phyloP scores from a whole-genome alignment of 2,113 vertebrate species.

The Sylvia atricapilla region DNA sequence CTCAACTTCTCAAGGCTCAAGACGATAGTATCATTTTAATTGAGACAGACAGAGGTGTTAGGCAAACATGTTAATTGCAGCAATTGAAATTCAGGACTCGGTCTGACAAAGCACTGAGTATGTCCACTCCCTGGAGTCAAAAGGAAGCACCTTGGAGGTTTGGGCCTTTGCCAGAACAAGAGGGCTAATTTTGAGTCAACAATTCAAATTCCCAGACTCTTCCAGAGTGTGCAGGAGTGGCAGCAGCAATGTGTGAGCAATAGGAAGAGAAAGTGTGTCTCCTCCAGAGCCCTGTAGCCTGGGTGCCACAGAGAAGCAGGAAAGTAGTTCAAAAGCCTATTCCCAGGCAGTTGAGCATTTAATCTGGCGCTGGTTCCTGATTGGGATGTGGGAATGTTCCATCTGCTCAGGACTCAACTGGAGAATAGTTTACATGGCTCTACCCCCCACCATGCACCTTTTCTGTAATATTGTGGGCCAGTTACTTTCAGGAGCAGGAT shows the following conservation, averaged over 20 bases:
- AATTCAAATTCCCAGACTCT: slow-evolving; percentile 24
- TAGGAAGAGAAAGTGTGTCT: neutral
- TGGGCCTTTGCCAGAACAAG: slow-evolving; percentile 33
- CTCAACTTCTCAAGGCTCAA: neutral
- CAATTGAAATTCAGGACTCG: slow-evolving; percentile 43
- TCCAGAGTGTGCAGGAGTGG: neutral
- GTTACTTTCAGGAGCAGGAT: neutral
- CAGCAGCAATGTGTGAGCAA: neutral
- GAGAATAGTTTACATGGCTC: neutral
- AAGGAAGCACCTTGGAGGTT: slow-evolving; percentile 56
- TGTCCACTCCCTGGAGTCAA: slow-evolving; percentile 27
- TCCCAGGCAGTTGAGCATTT: neutral
- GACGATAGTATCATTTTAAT: slow-evolving; percentile 63
- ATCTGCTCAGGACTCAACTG: fast-evolving
- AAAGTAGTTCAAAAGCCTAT: neutral
- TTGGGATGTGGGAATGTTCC: fast-evolving
- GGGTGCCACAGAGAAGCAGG: neutral
- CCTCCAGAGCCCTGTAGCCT: fast-evolving
- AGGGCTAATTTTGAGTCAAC: slow-evolving; percentile 37
- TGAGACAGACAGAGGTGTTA: slow-evolving; percentile 47
- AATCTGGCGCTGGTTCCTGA: neutral
- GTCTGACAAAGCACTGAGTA: slow-evolving; percentile 39
- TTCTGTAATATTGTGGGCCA: neutral
- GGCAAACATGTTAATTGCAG: slow-evolving; percentile 38
- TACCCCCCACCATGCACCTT: neutral